Evolutionary conservation across 2,113 vertebrate species (phyloP).

Genomic region (Corydoras sp.): DNA sequence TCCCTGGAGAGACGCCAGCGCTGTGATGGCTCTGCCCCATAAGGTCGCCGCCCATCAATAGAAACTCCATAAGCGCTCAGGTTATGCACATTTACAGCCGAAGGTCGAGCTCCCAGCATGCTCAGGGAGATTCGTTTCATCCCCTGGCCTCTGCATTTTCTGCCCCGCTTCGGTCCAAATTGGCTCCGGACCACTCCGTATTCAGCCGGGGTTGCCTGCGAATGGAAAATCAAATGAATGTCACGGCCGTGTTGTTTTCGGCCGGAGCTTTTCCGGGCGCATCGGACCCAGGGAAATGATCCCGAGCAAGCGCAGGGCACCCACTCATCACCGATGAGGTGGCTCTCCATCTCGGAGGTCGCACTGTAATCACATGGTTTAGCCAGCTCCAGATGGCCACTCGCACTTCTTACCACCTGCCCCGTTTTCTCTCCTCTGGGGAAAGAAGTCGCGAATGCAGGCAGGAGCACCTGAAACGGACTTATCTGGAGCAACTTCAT

Average conservation of each 20-base stretch:
- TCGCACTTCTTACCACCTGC: constrained; percentile 1
- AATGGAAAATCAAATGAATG: too few species aligned
- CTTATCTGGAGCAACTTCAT: constrained; percentile 35
- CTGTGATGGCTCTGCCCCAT: constrained; percentile 8
- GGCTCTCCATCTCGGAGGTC: constrained; percentile 13
- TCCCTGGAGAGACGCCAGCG: constrained; percentile 22
- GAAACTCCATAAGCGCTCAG: constrained; percentile 6
- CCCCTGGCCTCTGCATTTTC: neutral
- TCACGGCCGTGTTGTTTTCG: too few species aligned
- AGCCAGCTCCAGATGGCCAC: neutral
- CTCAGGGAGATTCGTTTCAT: neutral
- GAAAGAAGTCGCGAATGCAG: neutral
- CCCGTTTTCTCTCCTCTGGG: neutral
- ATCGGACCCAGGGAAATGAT: constrained; percentile 13
- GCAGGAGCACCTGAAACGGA: constrained; percentile 6
- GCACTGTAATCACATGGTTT: constrained; percentile 31
- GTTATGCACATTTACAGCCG: constrained; percentile 13
- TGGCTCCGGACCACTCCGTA: neutral
- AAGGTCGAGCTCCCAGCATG: constrained; percentile 7
- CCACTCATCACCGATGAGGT: constrained; percentile 3
- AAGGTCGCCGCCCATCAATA: constrained; percentile 15
- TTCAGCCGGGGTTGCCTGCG: neutral
- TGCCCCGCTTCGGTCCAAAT: neutral
- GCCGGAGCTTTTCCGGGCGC: neutral
- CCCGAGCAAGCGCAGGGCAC: constrained; percentile 5